These are phyloP conservation scores for Rugalucina vietnamica DNA, from an alignment of 2,888 invertebrate genomes.

Conservation along the genomic window DNA sequence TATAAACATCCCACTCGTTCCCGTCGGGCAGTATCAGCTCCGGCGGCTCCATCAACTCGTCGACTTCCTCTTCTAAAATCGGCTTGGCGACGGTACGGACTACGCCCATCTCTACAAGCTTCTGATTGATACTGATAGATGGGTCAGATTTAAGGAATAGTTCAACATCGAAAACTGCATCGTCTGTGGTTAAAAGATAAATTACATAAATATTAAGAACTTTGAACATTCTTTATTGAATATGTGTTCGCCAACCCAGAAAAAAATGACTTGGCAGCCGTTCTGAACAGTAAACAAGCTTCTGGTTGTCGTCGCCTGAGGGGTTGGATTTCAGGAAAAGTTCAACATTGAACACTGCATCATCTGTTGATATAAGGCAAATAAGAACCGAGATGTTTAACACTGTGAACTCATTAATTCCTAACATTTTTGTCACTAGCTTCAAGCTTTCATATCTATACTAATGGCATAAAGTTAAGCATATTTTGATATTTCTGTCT, in stretches of 20 bases:
- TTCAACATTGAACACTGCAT: constrained; percentile 60
- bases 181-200: constrained; percentile 42
- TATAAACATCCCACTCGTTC: constrained; percentile 70
- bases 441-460: no score
- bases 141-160: constrained; percentile 57
- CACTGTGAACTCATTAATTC: no score
- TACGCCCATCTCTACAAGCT: constrained; percentile 54
- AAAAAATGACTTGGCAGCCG: no score
- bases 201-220: not conserved
- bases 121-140: constrained; percentile 56
- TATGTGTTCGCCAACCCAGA: not conserved
- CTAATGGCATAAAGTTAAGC: no score
- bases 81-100: constrained; percentile 23
- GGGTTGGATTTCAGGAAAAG: constrained; percentile 54
- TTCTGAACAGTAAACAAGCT: constrained; percentile 55
- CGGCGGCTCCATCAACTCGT: not conserved
- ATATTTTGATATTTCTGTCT: no score
- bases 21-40: constrained; percentile 65
- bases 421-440: no score
- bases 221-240: not conserved
- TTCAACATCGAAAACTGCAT: constrained; percentile 59
- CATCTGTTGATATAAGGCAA: no score
- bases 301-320: constrained; percentile 52
- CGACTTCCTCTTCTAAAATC: not conserved
- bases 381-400: no score